A percentile compares a stretch with the other conserved stretches of the same genome.
These are phyloP conservation scores for Coptodon bakossiorum DNA, from an alignment of 2,113 vertebrate species.

Conservation along the genomic window DNA sequence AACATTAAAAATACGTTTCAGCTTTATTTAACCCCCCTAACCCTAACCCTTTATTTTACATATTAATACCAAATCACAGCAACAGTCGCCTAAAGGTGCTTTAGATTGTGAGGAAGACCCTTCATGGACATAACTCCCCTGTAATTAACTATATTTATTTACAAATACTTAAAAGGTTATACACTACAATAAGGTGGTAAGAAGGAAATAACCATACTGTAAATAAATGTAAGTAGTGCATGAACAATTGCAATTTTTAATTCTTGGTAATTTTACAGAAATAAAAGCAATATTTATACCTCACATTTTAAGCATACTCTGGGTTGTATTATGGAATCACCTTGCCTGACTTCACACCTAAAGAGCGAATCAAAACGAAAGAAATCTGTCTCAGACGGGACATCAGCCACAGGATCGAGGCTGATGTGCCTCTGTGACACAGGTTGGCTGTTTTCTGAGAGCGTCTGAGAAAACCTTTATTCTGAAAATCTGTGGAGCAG, in stretches of 20 bases:
- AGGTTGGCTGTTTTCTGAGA: not conserved
- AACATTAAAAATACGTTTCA: not conserved
- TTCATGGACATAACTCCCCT: not conserved
- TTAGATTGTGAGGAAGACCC: not conserved
- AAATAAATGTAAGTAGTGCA: not conserved
- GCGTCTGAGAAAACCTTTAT: not conserved
- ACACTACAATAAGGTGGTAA: not conserved
- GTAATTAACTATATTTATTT: not conserved
- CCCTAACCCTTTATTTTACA: not conserved
- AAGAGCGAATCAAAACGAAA: not conserved
- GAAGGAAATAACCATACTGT: not conserved
- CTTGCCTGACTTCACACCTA: not conserved
- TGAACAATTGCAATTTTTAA: not conserved
- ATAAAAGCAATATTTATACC: not conserved
- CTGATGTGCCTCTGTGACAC: not conserved
- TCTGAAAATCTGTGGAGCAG: not conserved
- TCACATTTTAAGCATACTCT: not conserved
- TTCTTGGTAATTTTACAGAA: not conserved
- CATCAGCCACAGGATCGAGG: not conserved
- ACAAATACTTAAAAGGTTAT: not conserved
- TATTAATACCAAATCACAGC: not conserved
- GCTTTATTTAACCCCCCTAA: not conserved
- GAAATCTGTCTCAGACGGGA: not conserved
- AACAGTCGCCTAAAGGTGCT: not conserved
- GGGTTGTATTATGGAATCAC: fast-evolving